phyloP scores from a whole-genome alignment of 2,113 vertebrate species.

The Synodontis membranacea region DNA sequence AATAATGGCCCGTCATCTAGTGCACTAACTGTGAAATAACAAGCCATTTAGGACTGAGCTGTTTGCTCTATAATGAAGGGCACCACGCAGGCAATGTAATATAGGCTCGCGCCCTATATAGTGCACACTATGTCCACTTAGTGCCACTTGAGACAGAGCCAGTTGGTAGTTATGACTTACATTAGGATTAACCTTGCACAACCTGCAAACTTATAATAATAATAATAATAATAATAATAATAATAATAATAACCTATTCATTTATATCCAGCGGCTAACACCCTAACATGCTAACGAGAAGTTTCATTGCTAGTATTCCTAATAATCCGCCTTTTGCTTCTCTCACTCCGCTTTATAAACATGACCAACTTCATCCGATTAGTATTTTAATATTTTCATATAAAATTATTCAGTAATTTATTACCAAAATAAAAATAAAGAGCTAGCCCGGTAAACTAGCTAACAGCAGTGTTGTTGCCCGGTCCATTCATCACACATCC shows the following conservation, averaged over 20 bases:
- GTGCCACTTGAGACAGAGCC: neutral
- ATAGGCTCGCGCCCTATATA: too few species aligned
- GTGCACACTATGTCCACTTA: neutral
- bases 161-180: neutral
- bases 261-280: neutral
- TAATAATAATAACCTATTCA: neutral
- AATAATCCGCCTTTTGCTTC: neutral
- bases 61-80: neutral
- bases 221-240: neutral
- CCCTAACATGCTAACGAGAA: neutral
- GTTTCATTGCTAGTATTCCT: neutral
- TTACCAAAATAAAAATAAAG: neutral
- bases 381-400: rapidly evolving
- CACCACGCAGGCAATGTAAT: neutral
- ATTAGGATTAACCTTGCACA: too few species aligned
- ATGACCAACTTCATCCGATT: neutral
- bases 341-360: neutral
- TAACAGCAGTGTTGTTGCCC: neutral
- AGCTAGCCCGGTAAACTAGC: neutral
- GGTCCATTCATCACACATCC: conserved; percentile 47
- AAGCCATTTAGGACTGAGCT: neutral
- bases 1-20: too few species aligned
- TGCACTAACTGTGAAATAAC: neutral
- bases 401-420: neutral
- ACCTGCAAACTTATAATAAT: neutral